Evolutionary conservation across 2,113 vertebrate genomes (phyloP).

Genomic region (Tenrec ecaudatus): DNA sequence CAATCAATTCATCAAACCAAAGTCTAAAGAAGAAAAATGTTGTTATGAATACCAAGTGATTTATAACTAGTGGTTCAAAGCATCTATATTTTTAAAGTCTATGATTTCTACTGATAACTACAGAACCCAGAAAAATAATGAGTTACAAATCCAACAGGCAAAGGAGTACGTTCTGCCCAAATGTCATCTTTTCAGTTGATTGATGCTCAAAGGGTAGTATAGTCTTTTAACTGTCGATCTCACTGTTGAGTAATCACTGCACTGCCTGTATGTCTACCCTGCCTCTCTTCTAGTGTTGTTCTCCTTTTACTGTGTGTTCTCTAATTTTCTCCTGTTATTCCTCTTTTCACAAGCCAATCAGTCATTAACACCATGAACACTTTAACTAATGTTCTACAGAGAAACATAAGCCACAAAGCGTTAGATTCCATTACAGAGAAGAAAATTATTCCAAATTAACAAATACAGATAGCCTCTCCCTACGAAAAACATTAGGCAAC

Average conservation of each 20-base stretch:
- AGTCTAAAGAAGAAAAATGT: slow-evolving; percentile 90
- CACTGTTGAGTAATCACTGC: not conserved
- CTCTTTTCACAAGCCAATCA: not conserved
- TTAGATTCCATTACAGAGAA: not conserved
- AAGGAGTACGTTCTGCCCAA: slow-evolving; percentile 29
- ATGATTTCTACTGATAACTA: slow-evolving; percentile 67
- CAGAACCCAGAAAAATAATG: slow-evolving; percentile 45
- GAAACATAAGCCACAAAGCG: not conserved
- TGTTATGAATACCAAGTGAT: slow-evolving; percentile 71
- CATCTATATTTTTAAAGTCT: slow-evolving; percentile 55
- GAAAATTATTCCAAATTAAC: too few species aligned
- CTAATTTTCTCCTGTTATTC: not conserved
- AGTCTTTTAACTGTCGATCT: not conserved
- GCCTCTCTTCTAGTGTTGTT: not conserved
- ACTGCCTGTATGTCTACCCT: not conserved
- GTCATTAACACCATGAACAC: not conserved
- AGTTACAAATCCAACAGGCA: slow-evolving; percentile 62
- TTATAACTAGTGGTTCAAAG: slow-evolving; percentile 64
- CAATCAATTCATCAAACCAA: slow-evolving; percentile 98
- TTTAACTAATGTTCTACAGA: not conserved
- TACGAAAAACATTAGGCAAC: too few species aligned
- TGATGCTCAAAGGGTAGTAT: slow-evolving; percentile 37
- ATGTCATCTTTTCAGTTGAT: slow-evolving; percentile 12
- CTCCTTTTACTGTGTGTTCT: not conserved
- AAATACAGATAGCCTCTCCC: too few species aligned